These are phyloP conservation scores for Erythrocercus mccallii DNA, from an alignment of 2,113 vertebrate genomes.

Conservation along the genomic window DNA sequence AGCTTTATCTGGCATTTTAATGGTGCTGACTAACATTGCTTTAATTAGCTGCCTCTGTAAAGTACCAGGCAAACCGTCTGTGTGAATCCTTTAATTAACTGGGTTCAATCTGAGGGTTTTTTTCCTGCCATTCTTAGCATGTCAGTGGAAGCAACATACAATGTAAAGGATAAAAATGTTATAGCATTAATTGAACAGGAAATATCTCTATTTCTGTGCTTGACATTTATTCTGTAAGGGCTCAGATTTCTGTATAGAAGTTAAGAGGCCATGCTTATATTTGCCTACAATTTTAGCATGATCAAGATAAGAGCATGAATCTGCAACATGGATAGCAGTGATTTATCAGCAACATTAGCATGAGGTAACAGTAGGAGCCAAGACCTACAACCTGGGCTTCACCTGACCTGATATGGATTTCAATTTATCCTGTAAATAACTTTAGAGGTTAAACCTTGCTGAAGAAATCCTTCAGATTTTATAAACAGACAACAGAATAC, in stretches of 20 bases:
- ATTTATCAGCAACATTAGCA: neutral
- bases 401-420: neutral
- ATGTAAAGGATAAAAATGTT: neutral
- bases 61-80: conserved; percentile 41
- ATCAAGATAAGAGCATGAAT: neutral
- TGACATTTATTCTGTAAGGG: neutral
- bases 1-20: conserved; percentile 40
- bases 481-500: neutral
- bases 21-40: conserved; percentile 18
- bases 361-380: neutral
- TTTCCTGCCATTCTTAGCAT: neutral
- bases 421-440: neutral
- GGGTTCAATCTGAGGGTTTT: neutral
- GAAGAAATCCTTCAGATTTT: neutral
- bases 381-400: neutral
- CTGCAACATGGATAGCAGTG: neutral
- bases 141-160: neutral
- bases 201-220: neutral
- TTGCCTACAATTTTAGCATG: neutral
- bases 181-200: neutral
- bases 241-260: neutral
- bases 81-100: conserved; percentile 52
- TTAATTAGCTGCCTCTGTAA: conserved; percentile 39
- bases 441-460: neutral
- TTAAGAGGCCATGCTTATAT: neutral